Conservation (phyloP, 2,113 vertebrate species). For the Saimiri boliviensis region DNA sequence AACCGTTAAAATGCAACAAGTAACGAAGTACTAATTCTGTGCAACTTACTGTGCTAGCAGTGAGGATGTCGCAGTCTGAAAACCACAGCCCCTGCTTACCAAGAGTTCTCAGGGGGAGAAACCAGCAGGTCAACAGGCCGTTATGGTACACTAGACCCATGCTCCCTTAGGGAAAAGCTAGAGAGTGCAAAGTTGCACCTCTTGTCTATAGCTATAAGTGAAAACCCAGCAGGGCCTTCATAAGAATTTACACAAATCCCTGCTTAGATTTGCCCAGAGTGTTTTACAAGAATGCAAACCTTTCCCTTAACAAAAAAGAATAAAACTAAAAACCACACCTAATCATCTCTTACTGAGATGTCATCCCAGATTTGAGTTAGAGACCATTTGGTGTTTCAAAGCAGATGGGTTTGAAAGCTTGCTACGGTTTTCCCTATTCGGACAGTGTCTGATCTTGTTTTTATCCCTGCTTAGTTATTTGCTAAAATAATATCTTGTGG, state of each 20-base stretch:
- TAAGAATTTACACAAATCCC: neutral
- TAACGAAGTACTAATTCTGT: neutral
- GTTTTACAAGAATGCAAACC: neutral
- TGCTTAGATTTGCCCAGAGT: neutral
- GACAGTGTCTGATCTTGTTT: slow-evolving; percentile 24
- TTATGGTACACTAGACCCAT: fast-evolving
- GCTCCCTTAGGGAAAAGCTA: neutral
- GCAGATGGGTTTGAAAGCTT: neutral
- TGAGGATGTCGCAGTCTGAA: neutral
- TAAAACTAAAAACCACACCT: neutral
- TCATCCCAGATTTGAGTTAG: slow-evolving; percentile 12
- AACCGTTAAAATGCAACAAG: neutral
- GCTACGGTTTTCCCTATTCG: neutral
- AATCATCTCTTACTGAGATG: neutral
- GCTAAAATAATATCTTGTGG: slow-evolving; percentile 54
- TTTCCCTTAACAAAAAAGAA: neutral
- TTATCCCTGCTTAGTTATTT: neutral
- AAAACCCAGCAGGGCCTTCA: neutral
- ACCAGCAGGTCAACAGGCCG: neutral
- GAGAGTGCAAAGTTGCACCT: neutral
- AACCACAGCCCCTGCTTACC: neutral
- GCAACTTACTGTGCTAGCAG: neutral
- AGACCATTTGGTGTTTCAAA: neutral
- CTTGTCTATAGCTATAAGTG: neutral
- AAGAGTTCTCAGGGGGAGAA: neutral